A percentile compares a stretch with the other conserved stretches of the same genome.
Conservation (phyloP, 2,113 vertebrate species). For the Pelobates fuscus region DNA sequence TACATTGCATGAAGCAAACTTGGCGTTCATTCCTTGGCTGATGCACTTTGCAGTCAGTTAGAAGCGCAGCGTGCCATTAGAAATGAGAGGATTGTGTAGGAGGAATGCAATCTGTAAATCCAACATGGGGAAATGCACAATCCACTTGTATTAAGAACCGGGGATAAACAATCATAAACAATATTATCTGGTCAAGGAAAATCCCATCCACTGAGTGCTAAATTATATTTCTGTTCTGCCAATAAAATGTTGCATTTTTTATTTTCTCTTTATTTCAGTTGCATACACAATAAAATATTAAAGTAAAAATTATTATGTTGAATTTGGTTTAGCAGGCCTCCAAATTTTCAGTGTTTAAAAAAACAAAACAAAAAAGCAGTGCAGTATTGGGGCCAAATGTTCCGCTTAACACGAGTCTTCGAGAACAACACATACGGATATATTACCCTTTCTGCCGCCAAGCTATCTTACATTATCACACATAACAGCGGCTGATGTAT, state of each 20-base stretch:
- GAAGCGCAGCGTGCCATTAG: slow-evolving; percentile 6
- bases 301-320: neutral
- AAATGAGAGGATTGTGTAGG: slow-evolving; percentile 4
- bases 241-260: neutral
- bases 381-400: neutral
- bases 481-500: neutral
- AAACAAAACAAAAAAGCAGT: too few relatives aligned
- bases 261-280: neutral
- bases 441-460: neutral
- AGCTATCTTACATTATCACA: neutral
- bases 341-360: neutral
- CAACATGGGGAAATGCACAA: slow-evolving; percentile 1
- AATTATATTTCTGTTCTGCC: too few relatives aligned
- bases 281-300: neutral
- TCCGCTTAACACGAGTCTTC: neutral
- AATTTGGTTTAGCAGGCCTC: neutral
- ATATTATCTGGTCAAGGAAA: neutral
- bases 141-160: neutral
- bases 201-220: neutral
- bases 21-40: slow-evolving; percentile 28
- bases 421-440: neutral
- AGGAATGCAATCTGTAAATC: slow-evolving; percentile 20
- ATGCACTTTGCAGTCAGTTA: slow-evolving; percentile 18
- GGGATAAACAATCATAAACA: slow-evolving; percentile 4
- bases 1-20: slow-evolving; percentile 28